Conservation (phyloP, 2,113 vertebrate species). For the Oncorhynchus nerka region DNA sequence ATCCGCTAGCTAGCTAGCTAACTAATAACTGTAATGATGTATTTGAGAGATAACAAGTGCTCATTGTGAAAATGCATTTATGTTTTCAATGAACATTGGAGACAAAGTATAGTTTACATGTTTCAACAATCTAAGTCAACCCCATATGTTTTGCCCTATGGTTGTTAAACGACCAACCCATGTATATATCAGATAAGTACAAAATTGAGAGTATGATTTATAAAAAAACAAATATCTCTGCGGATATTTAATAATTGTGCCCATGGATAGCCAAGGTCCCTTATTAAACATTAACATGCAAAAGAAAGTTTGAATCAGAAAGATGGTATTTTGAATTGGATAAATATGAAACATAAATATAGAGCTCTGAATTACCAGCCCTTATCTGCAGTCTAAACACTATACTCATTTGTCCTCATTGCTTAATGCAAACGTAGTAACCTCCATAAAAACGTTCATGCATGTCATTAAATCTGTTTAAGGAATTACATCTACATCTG, state of each 20-base stretch:
- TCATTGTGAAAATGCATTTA: too few species aligned
- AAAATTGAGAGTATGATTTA: conserved; percentile 91
- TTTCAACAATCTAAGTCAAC: conserved; percentile 38
- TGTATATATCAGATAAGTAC: conserved; percentile 76
- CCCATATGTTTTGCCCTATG: too few species aligned
- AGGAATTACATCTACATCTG: conserved; percentile 12
- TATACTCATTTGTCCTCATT: conserved; percentile 63
- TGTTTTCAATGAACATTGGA: too few species aligned
- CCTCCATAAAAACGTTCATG: conserved; percentile 28
- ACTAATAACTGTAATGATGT: too few species aligned
- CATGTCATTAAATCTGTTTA: conserved; percentile 49
- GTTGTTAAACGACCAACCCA: too few species aligned
- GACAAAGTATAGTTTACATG: too few species aligned
- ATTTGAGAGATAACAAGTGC: too few species aligned
- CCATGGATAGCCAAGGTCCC: conserved; percentile 86
- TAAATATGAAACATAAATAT: conserved; percentile 84
- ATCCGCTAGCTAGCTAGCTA: too few species aligned
- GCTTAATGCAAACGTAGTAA: conserved; percentile 62
- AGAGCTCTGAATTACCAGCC: conserved; percentile 69
- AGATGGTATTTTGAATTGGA: conserved; percentile 95
- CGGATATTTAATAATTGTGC: conserved; percentile 96
- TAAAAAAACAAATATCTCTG: conserved; percentile 94
- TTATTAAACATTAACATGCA: conserved; percentile 97
- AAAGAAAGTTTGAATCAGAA: conserved; percentile 83
- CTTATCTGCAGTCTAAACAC: conserved; percentile 60